Evolutionary conservation across 2,113 vertebrate species (phyloP), one percentile per base, ranked within the genome.

Genomic region (Apeltes quadracus): DNA sequence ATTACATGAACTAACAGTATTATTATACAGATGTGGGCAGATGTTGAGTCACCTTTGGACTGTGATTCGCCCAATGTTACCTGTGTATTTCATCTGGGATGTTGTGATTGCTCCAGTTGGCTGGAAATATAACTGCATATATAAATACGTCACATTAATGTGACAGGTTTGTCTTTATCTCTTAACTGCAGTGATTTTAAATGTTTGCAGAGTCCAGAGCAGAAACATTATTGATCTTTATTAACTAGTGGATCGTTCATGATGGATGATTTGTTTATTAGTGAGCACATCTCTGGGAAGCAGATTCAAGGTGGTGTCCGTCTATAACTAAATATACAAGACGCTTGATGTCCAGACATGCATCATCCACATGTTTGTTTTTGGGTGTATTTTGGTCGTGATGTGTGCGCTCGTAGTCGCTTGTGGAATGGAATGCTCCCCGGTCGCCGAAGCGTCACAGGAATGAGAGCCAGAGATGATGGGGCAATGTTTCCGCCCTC

Each of bases 401-500:
- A 23, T 27, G 88, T 75, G 77, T 81, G 79, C 84, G 80, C 83
- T 88, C 88, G 88, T 89, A 83, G 77, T 89, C 87, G 86, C 86
- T 91, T 87, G 89, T 84, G 90, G 84, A 92, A 90, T 86, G 89
- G 86, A 89, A 92, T 88, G 85, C 86, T 88, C 73, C 34, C 65
- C 56, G 78, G 81, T 91, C 38, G 54, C 86, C 70, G 43, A 89
- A 90, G 82, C 86, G 81, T 92, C 63, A 29, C 82, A 88, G 63
- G 84, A 91, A 92, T 92, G 81, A 79, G 78, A 82, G 82, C 61
- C 12, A 83, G 78, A 80, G 76, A 89, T 82, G 85, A 90, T 82
- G 85, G 75, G 72, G 83, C 76, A 84, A 81, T 69, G 51, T 79
- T 80, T 82, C 72, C 72, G 51, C 65, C 63, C 58, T 51, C 32